phyloP scores from a whole-genome alignment of 2,113 vertebrate genomes.

The Cyanistes caeruleus region DNA sequence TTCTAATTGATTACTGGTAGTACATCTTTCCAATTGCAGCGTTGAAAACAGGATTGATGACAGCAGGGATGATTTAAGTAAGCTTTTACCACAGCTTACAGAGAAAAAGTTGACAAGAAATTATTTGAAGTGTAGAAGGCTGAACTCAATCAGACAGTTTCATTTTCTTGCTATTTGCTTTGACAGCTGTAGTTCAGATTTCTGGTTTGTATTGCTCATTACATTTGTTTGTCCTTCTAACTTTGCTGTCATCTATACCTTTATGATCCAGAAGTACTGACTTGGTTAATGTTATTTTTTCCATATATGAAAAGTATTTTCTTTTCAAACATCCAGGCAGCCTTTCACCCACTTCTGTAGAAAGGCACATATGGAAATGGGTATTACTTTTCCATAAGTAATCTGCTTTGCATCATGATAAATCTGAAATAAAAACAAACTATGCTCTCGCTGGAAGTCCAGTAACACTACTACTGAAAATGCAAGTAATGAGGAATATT shows the following conservation, averaged over 20 bases:
- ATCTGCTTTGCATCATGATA: background rate
- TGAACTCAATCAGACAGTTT: background rate
- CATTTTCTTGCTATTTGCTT: background rate
- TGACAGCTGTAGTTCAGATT: background rate
- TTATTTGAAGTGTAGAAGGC: conserved; percentile 10
- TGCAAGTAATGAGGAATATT: background rate
- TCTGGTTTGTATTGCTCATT: background rate
- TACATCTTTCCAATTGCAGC: conserved; percentile 17
- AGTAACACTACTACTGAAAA: background rate
- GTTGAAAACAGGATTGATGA: conserved; percentile 12
- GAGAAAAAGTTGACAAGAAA: conserved; percentile 18
- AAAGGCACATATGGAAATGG: background rate
- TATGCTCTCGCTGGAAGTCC: background rate
- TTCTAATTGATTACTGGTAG: conserved; percentile 50
- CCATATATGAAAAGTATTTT: background rate
- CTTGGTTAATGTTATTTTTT: background rate
- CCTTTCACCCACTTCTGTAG: background rate
- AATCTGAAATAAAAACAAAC: background rate
- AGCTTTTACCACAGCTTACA: background rate
- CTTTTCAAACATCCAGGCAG: background rate
- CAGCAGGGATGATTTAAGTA: conserved; percentile 22
- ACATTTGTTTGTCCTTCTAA: background rate
- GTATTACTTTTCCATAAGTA: background rate
- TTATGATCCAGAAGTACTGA: background rate
- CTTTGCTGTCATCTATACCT: background rate